phyloP scores from a whole-genome alignment of 2,888 invertebrate species.

The Dexiosoma caninum region DNA sequence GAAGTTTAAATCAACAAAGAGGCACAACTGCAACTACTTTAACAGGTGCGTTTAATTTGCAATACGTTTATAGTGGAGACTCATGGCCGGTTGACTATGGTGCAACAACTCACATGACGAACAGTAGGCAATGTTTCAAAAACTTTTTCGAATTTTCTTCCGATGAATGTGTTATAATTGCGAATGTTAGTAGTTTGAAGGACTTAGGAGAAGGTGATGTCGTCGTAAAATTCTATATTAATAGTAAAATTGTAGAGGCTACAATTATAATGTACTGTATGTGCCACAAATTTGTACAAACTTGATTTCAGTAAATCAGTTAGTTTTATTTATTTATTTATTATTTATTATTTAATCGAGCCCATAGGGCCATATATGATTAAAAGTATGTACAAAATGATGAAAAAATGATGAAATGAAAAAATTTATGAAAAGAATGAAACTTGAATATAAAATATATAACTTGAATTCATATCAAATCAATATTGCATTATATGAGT shows the following conservation, averaged over 20 bases:
- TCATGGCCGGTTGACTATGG: slow-evolving; percentile 26
- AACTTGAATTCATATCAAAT: no score
- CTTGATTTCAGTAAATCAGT: slow-evolving; percentile 40
- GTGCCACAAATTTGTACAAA: slow-evolving; percentile 31
- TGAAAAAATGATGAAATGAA: no score
- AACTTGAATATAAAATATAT: no score
- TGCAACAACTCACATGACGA: slow-evolving; percentile 13
- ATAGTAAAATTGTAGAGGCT: not conserved
- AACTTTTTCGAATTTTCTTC: not conserved
- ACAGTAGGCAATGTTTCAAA: not conserved
- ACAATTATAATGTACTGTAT: slow-evolving; percentile 10
- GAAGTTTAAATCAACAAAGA: not conserved
- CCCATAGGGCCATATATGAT: no score
- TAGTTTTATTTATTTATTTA: no score
- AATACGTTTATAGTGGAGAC: not conserved
- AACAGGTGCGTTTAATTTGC: not conserved
- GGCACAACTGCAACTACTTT: not conserved
- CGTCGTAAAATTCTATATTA: not conserved
- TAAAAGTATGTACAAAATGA: no score
- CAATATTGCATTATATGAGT: no score
- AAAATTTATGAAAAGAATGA: no score
- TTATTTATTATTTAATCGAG: no score
- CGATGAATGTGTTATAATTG: slow-evolving; percentile 10
- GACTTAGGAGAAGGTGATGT: slow-evolving; percentile 14
- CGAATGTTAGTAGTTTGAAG: not conserved